Evolutionary conservation across 1,140 invertebrate species (phyloP), one percentile per base, ranked within the genome.

Genomic region (Hypothenemus hampei): DNA sequence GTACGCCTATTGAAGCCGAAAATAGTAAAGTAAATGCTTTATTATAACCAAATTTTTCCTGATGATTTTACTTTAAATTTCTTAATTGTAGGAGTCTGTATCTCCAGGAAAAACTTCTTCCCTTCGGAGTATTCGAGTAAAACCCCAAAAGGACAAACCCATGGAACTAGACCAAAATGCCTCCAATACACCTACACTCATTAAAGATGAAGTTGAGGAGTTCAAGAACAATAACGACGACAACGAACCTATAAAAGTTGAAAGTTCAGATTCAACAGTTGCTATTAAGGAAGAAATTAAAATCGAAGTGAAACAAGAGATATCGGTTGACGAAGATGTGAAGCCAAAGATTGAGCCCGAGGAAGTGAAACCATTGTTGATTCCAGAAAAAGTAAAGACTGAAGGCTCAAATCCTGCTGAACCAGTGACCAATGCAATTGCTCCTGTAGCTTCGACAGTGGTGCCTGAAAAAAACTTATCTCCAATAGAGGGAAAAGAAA

Each of bases 51-150:
- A 1, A 13, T 46, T 37, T 8, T 1, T 23, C 18, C 45, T 21
- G 19, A 11, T 43, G n/a, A 37, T 43, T 35, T 18, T 15, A 4
- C 13, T 16, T 16, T 23, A 23, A 21, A 23, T n/a, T 21, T 43
- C 24, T 37, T 19, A 52, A 3, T 37, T 45, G 4, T 50, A 65
- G 64, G 62, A 65, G 47, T 52, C 58, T 3, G 61, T 60, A 39
- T 37, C 63, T 20, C 68, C 68, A 33, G 72, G 69, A 3, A 80
- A 78, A 57, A 73, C 72, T 0, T 78, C 79, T 7, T 78, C 78
- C 4, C 55, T 81, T 19, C 72, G 80, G 24, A 81, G 78, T 54
- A 74, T 81, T n/a, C 70, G 80, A 44, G 78, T 81, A 3, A 81
- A 82, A 66, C 73, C 76, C 15, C 65, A 68, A 43, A 66, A 66